Percentiles rank a stretch among this genome's conserved stretches.
These are phyloP conservation scores for Ceratina calcarata DNA, from an alignment of 1,140 invertebrate species.

Conservation along the genomic window DNA sequence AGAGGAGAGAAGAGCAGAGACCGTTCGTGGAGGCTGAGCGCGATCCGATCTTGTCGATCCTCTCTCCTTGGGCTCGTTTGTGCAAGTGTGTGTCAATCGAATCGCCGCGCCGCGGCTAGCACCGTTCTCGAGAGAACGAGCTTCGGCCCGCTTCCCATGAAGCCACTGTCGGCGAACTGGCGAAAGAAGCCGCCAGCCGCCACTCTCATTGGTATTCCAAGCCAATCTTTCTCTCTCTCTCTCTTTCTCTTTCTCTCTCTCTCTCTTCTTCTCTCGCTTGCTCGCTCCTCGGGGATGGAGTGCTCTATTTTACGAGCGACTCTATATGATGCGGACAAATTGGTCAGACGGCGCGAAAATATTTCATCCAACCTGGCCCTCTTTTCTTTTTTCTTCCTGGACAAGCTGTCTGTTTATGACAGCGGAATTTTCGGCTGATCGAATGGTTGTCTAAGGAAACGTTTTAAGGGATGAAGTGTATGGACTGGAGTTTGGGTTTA, in stretches of 20 bases:
- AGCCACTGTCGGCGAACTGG: conserved; percentile 54
- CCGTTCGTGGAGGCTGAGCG: background rate
- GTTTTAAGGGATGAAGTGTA: too few species aligned
- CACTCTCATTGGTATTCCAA: conserved; percentile 70
- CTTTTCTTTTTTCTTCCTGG: background rate
- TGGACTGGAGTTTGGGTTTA: too few species aligned
- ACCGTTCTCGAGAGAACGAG: conserved; percentile 15
- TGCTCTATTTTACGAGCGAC: conserved; percentile 72
- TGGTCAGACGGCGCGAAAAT: conserved; percentile 56
- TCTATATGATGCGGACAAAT: conserved; percentile 73
- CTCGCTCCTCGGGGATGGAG: conserved; percentile 32
- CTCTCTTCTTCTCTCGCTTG: background rate
- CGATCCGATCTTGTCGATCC: conserved; percentile 61
- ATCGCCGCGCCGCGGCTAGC: conserved; percentile 27
- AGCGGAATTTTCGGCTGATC: background rate
- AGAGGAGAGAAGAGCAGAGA: too few species aligned
- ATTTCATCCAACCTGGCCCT: background rate
- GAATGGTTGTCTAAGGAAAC: background rate
- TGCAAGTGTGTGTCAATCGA: conserved; percentile 59
- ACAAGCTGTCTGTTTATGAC: background rate
- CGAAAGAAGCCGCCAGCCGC: conserved; percentile 53
- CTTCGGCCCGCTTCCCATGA: conserved; percentile 52
- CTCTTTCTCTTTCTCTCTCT: background rate
- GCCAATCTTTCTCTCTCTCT: conserved; percentile 42
- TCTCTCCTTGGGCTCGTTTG: conserved; percentile 12